Conservation (phyloP, 2,113 vertebrate genomes). For the Gavialis gangeticus region DNA sequence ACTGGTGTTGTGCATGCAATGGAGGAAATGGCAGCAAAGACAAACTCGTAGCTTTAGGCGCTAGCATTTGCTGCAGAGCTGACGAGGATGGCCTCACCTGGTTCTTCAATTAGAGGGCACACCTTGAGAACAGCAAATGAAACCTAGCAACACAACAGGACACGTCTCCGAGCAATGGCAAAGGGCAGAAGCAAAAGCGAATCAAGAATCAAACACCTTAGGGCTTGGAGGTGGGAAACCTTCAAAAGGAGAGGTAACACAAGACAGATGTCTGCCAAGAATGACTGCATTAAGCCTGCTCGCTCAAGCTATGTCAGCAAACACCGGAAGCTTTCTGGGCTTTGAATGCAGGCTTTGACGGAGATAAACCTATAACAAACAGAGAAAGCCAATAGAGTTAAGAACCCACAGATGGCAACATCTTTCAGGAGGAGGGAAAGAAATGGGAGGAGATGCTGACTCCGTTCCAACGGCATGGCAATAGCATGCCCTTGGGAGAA, state of each 20-base stretch:
- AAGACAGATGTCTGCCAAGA: constrained; percentile 15
- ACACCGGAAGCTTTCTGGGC: no score
- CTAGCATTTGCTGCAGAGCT: constrained; percentile 56
- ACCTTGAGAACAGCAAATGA: background rate
- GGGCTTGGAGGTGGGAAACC: constrained; percentile 20
- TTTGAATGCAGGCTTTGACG: fast-evolving
- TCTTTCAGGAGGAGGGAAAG: background rate
- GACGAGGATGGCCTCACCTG: constrained; percentile 53
- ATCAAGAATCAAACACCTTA: background rate
- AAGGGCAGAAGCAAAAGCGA: constrained; percentile 45
- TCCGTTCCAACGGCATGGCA: background rate
- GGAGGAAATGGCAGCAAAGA: constrained; percentile 11
- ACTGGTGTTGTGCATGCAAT: background rate
- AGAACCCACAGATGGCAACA: background rate
- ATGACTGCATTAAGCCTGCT: constrained; percentile 4
- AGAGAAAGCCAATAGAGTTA: background rate
- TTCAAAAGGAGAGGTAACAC: constrained; percentile 20
- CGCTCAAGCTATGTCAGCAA: background rate
- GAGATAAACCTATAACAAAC: fast-evolving
- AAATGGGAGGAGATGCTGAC: background rate
- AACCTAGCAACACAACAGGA: constrained; percentile 50
- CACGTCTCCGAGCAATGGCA: constrained; percentile 7
- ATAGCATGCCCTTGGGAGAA: background rate
- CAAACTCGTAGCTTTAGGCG: constrained; percentile 55
- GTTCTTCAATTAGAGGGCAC: background rate